Conservation (phyloP, 30 jellyfish, hydroid and myxozoan genomes). For the Pelagia noctiluca region DNA sequence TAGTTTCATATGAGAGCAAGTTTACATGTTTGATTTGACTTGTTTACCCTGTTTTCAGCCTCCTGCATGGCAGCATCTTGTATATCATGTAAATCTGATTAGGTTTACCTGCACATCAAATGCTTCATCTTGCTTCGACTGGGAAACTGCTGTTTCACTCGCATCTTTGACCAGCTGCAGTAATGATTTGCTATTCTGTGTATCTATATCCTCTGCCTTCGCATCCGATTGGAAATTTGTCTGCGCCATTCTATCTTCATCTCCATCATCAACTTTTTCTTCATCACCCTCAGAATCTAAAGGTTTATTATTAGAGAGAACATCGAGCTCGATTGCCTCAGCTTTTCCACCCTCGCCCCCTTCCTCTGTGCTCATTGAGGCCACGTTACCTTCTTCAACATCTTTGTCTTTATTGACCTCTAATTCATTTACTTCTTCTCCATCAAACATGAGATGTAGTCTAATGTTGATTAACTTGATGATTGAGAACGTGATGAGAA, state of each 20-base stretch:
- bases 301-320: constrained; percentile 9
- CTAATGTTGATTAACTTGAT: constrained; percentile 67
- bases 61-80: too few relatives aligned
- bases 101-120: too few relatives aligned
- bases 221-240: too few relatives aligned
- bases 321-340: constrained; percentile 70
- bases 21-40: too few relatives aligned
- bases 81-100: too few relatives aligned
- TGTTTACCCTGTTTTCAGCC: too few relatives aligned
- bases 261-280: constrained; percentile 10
- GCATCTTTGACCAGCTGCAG: too few relatives aligned
- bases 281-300: constrained; percentile 1
- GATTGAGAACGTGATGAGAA: constrained; percentile 48
- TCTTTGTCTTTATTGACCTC: constrained; percentile 43
- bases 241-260: too few relatives aligned
- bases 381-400: constrained; percentile 43
- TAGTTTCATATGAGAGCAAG: too few relatives aligned
- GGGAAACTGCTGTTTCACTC: too few relatives aligned
- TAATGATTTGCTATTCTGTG: too few relatives aligned
- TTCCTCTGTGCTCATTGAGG: constrained; percentile 5
- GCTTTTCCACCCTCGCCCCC: constrained; percentile 25
- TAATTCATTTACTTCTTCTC: constrained; percentile 79
- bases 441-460: constrained; percentile 91
- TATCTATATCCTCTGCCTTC: background rate
- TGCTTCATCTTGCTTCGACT: too few relatives aligned